phyloP scores from a whole-genome alignment of 2,888 invertebrate genomes.

The Geophilus truncorum region DNA sequence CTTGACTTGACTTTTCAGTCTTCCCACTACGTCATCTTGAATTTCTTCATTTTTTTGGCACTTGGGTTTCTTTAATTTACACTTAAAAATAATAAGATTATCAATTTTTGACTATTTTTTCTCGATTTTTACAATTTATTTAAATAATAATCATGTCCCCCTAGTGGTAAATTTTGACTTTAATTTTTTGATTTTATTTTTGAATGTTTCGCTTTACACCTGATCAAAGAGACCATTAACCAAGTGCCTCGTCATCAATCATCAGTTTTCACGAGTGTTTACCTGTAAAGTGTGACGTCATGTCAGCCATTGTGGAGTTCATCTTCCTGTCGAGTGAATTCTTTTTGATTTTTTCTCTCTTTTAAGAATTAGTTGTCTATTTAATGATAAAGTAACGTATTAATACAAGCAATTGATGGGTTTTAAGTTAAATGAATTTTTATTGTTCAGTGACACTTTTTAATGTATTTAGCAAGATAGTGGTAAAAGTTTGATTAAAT shows the following conservation, averaged over 20 bases:
- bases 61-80: not conserved
- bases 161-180: not conserved
- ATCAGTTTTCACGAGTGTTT: slow-evolving; percentile 12
- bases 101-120: not conserved
- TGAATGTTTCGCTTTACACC: not conserved
- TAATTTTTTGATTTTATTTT: not conserved
- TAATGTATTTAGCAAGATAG: no score
- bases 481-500: no score
- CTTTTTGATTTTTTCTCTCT: not conserved
- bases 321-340: not conserved
- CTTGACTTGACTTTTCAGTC: not conserved
- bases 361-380: no score
- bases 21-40: not conserved
- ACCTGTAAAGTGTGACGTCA: not conserved
- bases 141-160: no score
- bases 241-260: slow-evolving; percentile 16
- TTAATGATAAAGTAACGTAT: no score
- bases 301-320: not conserved
- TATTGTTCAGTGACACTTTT: no score
- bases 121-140: not conserved
- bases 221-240: not conserved
- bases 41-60: not conserved
- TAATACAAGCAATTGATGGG: no score
- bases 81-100: not conserved
- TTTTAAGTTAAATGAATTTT: no score